Base-by-base conservation (phyloP, 2,888 invertebrate genomes). In the Malacosoma neustria region DNA sequence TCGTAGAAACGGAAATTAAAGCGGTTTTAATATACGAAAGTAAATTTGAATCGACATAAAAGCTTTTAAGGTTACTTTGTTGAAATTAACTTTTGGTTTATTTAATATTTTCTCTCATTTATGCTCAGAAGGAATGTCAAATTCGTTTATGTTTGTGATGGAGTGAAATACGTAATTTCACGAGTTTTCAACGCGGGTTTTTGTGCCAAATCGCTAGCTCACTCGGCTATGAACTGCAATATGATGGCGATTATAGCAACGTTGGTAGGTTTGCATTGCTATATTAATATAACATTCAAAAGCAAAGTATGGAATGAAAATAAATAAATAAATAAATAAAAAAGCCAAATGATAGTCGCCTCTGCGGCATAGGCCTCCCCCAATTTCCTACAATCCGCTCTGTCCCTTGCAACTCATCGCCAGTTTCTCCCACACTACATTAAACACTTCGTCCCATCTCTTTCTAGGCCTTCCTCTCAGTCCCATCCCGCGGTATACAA, bases 1-100 rank as follows among this genome's bases (percentile, higher is more conserved):
- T 22, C 22, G 22, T 2, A 9, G 22, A 2, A 22, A 22, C 22
- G 22, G 22, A 22, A 22, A 22, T 22, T 50, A 50, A 40, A 41
- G 39, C 29, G 32, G 14, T 33, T n/a, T 22, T 33, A 13, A 13
- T 13, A 13, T 32, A 36, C 13, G 14, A 31, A 22, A 36, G 32
- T 15, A 22, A 34, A 32, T 29, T 13, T 29, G 36, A 29, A 14
- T 12, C 32, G 13, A 29, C 14, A 29, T 33, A 37, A 37, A 33
- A 14, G 12, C 9, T 30, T 29, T 30, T 14, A 11, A 33, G 33
- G 37, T 33, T 13, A 12, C 32, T 32, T 32, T 6, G 12, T 32
- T 9, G 13, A 12, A 32, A 32, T 32, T 13, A 13, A n/a, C 34
- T 9, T 7, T 39, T 39, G 35, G 36, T 7, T 39, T 34, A 34